Base-by-base conservation (phyloP, 2,888 invertebrate genomes). In the Diarsia dahlii region DNA sequence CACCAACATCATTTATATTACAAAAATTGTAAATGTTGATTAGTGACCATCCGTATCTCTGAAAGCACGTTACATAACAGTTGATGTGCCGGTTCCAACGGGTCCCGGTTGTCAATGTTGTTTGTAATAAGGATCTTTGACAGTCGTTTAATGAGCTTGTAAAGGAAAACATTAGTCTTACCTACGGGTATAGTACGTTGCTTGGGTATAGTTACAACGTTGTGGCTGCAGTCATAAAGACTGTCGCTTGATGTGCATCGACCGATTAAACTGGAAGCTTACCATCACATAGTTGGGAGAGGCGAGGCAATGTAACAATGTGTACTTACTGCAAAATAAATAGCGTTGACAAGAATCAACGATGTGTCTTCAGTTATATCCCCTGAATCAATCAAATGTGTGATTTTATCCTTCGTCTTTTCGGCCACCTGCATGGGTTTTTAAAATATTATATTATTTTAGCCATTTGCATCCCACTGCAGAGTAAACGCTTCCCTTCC, bases 361-460 rank as follows among this genome's bases (percentile, higher is more conserved):
- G 97, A 96, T 0, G 98, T 97, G 0, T 91, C 85, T 0, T 65
- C 72, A 81, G 94, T 81, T 13, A 98, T 92, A 81, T 96, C 95
- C 39, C 91, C 95, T 1, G 97, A 46, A 0, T 93, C 88, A 74
- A 99, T 91, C 0, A 99, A 94, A 71, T 98, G 94, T 78, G 97
- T 97, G 71, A 99, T 99, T 93, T 98, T 98, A 20, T 97, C 94
- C 28, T 98, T 97, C 0, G 99, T 99, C 87, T 98, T 96, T 0
- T 96, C 89, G 82, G 97, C 97, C 12, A 97, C 93, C 95, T 95
- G n/a, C n/a, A n/a, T n/a, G 77, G 3, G 88, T 68, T 18, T n/a
- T 77, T 63, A 76, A 74, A n/a, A 83, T 10, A n/a, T 54, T 4
- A 54, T n/a, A 54, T 20, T 12, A 54, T 52, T 13, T 48, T 48